Percentiles rank a stretch among this genome's conserved stretches.
phyloP scores from a whole-genome alignment of 2,113 vertebrate genomes.

The Xiphophorus maculatus region DNA sequence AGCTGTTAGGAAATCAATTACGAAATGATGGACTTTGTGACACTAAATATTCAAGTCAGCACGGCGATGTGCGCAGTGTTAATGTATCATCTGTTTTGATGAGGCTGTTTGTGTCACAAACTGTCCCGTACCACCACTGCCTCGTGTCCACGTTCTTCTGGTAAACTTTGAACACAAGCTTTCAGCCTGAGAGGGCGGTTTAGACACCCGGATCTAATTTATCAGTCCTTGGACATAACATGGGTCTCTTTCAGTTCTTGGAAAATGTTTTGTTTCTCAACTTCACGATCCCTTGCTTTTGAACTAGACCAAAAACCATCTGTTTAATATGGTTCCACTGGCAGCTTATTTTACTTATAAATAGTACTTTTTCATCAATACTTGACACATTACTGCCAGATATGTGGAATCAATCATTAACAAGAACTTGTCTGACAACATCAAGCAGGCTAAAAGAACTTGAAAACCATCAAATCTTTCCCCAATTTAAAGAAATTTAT shows the following conservation, averaged over 20 bases:
- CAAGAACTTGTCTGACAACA: too few species aligned
- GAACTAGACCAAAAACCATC: background rate
- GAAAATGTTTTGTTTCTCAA: slow-evolving; percentile 20
- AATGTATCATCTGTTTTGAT: slow-evolving; percentile 43
- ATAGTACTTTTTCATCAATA: too few species aligned
- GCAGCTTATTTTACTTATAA: too few species aligned
- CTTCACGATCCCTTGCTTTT: slow-evolving; percentile 20
- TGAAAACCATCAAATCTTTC: too few species aligned
- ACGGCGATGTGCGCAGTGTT: slow-evolving; percentile 3
- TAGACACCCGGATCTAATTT: background rate
- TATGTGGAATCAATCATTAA: too few species aligned
- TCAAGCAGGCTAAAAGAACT: too few species aligned
- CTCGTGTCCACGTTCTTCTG: background rate
- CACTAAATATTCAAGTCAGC: background rate
- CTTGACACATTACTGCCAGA: too few species aligned
- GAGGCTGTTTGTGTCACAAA: slow-evolving; percentile 32
- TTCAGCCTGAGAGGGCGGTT: background rate
- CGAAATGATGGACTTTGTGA: slow-evolving; percentile 51
- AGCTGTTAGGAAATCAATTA: slow-evolving; percentile 34
- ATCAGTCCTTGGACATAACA: slow-evolving; percentile 1
- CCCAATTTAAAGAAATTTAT: too few species aligned
- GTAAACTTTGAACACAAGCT: slow-evolving; percentile 28
- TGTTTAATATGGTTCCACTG: too few species aligned
- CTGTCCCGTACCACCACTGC: slow-evolving; percentile 23
- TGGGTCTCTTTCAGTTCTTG: background rate